These are phyloP conservation scores for Heterodera filipjevi DNA, from an alignment of 2,888 invertebrate genomes.

Conservation along the genomic window DNA sequence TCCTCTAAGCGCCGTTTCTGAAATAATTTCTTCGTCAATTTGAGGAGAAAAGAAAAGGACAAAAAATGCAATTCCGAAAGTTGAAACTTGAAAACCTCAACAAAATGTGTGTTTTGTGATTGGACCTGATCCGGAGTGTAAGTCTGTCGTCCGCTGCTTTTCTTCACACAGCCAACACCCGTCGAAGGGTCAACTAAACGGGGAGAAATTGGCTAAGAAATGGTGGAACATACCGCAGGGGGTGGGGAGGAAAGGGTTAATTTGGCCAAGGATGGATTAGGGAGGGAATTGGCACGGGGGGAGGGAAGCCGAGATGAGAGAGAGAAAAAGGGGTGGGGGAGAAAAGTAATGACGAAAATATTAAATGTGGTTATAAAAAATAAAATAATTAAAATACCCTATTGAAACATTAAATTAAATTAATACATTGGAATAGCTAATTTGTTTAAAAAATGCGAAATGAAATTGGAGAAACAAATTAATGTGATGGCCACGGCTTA, in stretches of 20 bases:
- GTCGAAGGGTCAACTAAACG: neutral
- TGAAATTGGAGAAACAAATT: too few relatives aligned
- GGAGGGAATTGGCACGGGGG: too few relatives aligned
- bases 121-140: conserved; percentile 79
- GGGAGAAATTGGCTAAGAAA: neutral
- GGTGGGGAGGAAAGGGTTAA: neutral
- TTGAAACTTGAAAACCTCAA: neutral
- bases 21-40: neutral
- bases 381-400: too few relatives aligned
- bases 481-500: too few relatives aligned
- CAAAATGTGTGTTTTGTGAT: conserved; percentile 72
- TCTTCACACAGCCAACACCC: conserved; percentile 10
- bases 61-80: neutral
- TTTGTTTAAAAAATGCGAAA: too few relatives aligned
- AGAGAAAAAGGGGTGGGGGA: too few relatives aligned
- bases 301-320: too few relatives aligned
- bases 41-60: neutral
- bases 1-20: conserved; percentile 30
- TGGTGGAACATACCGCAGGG: neutral
- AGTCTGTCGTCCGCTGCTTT: conserved; percentile 25
- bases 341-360: too few relatives aligned
- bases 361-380: too few relatives aligned
- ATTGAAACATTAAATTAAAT: too few relatives aligned
- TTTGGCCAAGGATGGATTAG: neutral
- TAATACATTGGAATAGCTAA: too few relatives aligned